Conservation (phyloP, 2,888 invertebrate genomes). For the Perithous albicinctus region DNA sequence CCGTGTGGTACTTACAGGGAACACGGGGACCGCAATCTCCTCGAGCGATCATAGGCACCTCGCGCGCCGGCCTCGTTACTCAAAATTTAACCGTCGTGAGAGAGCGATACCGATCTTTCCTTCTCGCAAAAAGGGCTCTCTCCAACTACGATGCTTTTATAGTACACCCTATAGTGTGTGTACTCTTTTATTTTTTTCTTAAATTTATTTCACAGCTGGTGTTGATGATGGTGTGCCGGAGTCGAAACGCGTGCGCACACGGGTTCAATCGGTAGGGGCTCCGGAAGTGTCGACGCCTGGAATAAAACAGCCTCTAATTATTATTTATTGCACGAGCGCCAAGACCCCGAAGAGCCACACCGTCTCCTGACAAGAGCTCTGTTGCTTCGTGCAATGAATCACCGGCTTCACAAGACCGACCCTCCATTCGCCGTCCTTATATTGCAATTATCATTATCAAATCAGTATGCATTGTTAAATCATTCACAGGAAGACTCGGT, state of each 20-base stretch:
- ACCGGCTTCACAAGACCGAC: constrained; percentile 44
- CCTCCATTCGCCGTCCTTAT: constrained; percentile 71
- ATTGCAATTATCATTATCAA: constrained; percentile 76
- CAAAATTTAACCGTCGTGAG: constrained; percentile 64
- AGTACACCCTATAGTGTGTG: constrained; percentile 18
- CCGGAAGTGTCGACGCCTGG: constrained; percentile 62
- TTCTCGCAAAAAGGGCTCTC: constrained; percentile 6
- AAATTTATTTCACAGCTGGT: constrained; percentile 3
- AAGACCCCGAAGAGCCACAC: background rate
- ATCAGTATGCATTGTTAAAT: background rate
- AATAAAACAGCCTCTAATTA: constrained; percentile 58
- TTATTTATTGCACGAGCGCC: constrained; percentile 59
- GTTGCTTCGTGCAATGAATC: constrained; percentile 55
- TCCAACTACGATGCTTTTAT: constrained; percentile 43
- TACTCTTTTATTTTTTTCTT: background rate
- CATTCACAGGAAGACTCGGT: too few species aligned
- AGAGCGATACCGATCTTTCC: constrained; percentile 56
- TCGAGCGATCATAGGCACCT: constrained; percentile 46
- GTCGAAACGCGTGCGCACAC: background rate
- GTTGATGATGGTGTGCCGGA: constrained; percentile 2
- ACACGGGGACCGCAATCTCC: constrained; percentile 55
- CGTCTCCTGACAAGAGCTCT: constrained; percentile 31
- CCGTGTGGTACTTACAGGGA: constrained; percentile 55
- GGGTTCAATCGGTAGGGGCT: constrained; percentile 49
- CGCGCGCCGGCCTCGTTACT: constrained; percentile 59